A percentile compares a stretch with the other conserved stretches of the same genome.
These are phyloP conservation scores for Acronicta psi DNA, from an alignment of 2,888 invertebrate species.

Conservation along the genomic window DNA sequence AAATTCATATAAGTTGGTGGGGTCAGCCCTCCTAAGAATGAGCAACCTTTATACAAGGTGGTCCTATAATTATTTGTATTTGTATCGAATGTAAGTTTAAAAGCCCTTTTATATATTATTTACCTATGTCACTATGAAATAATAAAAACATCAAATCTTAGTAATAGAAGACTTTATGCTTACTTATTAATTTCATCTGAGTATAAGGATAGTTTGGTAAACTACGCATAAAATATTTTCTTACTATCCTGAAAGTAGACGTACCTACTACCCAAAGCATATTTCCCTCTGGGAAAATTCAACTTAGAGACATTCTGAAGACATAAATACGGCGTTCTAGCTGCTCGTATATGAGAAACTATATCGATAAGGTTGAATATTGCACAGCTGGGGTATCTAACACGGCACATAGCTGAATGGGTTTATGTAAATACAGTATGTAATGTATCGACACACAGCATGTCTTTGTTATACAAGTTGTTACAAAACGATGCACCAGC, in stretches of 20 bases:
- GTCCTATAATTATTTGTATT: no score
- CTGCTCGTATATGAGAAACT: constrained; percentile 7
- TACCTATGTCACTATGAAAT: no score
- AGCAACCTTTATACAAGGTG: no score
- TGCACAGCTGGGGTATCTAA: constrained; percentile 5
- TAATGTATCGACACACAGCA: constrained; percentile 35
- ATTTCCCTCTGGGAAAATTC: constrained; percentile 36
- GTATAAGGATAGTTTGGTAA: constrained; percentile 3
- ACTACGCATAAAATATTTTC: constrained; percentile 1
- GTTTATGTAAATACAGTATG: constrained; percentile 42
- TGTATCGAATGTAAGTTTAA: no score
- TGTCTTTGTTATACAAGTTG: constrained; percentile 37
- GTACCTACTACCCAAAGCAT: no score
- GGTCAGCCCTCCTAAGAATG: no score
- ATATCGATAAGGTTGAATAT: constrained; percentile 14
- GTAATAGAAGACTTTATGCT: no score
- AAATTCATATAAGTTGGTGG: no score
- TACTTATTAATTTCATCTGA: no score
- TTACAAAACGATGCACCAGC: constrained; percentile 30
- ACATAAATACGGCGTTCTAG: constrained; percentile 20
- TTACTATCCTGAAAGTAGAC: constrained; percentile 20
- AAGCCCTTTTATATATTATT: no score
- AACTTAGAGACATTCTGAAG: constrained; percentile 22
- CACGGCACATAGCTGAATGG: constrained; percentile 23
- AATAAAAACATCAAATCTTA: no score